Conservation (phyloP, 1,140 invertebrate genomes). For the Trichonephila clavipes region DNA sequence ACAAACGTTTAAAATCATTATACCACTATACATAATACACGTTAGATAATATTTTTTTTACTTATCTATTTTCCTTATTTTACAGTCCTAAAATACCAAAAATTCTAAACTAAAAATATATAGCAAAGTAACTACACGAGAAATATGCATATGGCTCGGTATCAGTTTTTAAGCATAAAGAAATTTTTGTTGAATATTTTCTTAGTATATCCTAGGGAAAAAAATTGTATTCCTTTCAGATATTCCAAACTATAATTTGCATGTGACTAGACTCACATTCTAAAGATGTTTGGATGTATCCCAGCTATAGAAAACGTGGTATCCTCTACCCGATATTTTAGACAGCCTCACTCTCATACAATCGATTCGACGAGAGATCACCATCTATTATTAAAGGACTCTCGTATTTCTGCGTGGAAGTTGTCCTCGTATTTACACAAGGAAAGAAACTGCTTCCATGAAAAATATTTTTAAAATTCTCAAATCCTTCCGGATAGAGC, state of each 20-base stretch:
- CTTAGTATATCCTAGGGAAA: not conserved
- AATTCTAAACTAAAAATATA: too few relatives aligned
- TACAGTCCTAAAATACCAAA: too few relatives aligned
- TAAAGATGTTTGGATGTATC: conserved; percentile 25
- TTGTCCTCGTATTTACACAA: conserved; percentile 27
- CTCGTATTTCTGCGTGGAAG: conserved; percentile 1
- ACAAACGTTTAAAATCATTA: too few relatives aligned
- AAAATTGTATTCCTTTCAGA: not conserved
- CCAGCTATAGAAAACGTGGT: conserved; percentile 5
- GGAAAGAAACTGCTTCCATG: not conserved
- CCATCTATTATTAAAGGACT: conserved; percentile 52
- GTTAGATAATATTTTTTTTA: too few relatives aligned
- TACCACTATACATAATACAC: too few relatives aligned
- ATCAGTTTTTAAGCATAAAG: not conserved
- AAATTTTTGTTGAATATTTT: not conserved
- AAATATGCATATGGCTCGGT: not conserved
- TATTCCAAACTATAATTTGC: not conserved
- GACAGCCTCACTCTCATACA: not conserved
- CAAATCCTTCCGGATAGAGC: not conserved
- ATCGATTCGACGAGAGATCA: conserved; percentile 14
- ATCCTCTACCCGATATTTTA: not conserved
- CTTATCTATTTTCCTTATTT: too few relatives aligned
- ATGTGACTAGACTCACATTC: not conserved
- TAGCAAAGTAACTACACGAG: not conserved
- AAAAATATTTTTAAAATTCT: conserved; percentile 41